phyloP scores from a whole-genome alignment of 1,140 invertebrate species.

The Asobara japonica region DNA sequence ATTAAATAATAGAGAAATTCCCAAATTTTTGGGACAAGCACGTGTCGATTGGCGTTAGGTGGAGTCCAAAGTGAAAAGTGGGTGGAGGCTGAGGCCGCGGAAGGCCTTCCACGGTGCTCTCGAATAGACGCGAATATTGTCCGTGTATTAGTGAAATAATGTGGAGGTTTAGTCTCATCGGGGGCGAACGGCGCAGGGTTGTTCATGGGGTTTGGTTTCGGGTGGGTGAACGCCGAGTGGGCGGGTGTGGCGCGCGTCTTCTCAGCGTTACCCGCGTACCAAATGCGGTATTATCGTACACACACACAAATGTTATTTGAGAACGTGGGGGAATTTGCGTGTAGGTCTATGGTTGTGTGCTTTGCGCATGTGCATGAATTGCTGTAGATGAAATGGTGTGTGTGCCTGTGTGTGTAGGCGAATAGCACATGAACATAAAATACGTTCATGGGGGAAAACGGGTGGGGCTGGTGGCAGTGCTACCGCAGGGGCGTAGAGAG shows the following conservation, averaged over 20 bases:
- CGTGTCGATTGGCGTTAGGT: conserved; percentile 60
- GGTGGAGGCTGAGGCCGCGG: conserved; percentile 60
- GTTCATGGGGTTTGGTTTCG: not conserved
- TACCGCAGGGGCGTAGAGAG: conserved; percentile 55
- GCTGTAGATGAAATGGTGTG: too few species aligned
- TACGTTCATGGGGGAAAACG: conserved; percentile 24
- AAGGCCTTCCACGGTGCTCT: conserved; percentile 55
- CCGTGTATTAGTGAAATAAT: not conserved
- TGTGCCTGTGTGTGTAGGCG: too few species aligned
- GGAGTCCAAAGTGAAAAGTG: conserved; percentile 61
- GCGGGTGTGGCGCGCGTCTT: conserved; percentile 53
- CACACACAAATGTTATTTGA: not conserved
- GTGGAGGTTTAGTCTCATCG: conserved; percentile 19
- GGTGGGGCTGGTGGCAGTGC: conserved; percentile 42
- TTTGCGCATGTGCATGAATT: too few species aligned
- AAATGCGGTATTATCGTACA: not conserved
- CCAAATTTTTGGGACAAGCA: conserved; percentile 41
- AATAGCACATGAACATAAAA: too few species aligned
- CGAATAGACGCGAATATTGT: conserved; percentile 36
- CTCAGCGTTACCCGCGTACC: not conserved
- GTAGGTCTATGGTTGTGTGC: too few species aligned
- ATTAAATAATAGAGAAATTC: not conserved
- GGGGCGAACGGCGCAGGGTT: not conserved
- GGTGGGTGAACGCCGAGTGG: conserved; percentile 45
- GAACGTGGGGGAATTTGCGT: too few species aligned